A percentile compares a stretch with the other conserved stretches of the same genome.
phyloP scores from a whole-genome alignment of 2,888 invertebrate genomes.

The Phytoseiulus persimilis region DNA sequence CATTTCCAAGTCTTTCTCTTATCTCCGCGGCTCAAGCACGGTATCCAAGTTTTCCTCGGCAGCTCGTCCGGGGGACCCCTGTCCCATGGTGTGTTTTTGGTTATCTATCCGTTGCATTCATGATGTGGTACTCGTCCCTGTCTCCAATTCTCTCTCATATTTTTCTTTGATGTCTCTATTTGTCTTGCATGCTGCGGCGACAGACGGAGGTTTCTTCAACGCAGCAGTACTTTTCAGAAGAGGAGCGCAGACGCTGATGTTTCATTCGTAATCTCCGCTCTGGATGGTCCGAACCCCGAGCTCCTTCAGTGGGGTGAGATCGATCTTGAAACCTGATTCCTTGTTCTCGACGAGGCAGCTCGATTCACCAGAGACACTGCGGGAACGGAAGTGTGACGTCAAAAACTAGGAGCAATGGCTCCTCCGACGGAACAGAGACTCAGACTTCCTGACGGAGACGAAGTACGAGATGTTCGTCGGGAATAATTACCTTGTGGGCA shows the following conservation, averaged over 20 bases:
- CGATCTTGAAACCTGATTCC: neutral
- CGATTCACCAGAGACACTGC: neutral
- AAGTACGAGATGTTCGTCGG: neutral
- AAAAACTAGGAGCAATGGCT: neutral
- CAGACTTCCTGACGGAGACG: neutral
- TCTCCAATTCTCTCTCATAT: too few species aligned
- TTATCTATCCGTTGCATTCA: too few species aligned
- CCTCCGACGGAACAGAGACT: too few species aligned
- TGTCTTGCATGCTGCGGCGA: neutral
- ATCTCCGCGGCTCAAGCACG: too few species aligned
- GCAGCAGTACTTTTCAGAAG: neutral
- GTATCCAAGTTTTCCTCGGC: too few species aligned
- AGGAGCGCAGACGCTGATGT: slow-evolving; percentile 11
- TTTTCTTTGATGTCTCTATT: too few species aligned
- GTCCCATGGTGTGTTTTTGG: too few species aligned
- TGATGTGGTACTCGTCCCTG: too few species aligned
- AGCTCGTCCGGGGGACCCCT: too few species aligned
- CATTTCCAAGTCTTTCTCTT: too few species aligned
- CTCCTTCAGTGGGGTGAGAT: neutral
- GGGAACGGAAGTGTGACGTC: neutral
- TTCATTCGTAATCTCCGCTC: slow-evolving; percentile 7
- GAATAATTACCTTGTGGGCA: slow-evolving; percentile 45
- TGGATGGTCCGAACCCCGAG: neutral
- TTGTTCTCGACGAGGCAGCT: neutral
- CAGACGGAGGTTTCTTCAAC: neutral